Evolutionary conservation across 2,888 invertebrate genomes (phyloP).

Genomic region (Phrixothrix hirtus): DNA sequence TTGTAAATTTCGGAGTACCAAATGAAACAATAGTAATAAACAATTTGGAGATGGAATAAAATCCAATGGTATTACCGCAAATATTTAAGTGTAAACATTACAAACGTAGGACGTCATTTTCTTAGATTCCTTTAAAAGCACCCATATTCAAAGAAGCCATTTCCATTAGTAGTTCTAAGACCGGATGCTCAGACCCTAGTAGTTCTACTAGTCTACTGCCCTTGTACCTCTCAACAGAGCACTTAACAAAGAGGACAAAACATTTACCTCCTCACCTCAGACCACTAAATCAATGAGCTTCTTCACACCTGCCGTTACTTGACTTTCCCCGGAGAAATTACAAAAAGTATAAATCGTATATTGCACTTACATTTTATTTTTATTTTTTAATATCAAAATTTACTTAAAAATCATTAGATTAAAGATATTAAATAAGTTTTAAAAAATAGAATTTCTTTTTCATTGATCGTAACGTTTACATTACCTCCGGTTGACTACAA

Average conservation of each 20-base stretch:
- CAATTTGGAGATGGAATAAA: background rate
- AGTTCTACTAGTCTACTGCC: conserved; percentile 12
- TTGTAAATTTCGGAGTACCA: background rate
- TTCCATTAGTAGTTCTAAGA: conserved; percentile 22
- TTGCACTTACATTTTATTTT: no score
- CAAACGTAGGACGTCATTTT: no score
- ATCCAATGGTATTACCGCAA: no score
- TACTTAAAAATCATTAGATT: no score
- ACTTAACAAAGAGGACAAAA: conserved; percentile 34
- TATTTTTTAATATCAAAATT: no score
- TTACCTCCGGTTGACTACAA: no score
- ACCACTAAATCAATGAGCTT: conserved; percentile 33
- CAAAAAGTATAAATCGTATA: no score
- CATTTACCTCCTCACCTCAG: conserved; percentile 33
- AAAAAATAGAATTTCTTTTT: no score
- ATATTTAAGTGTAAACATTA: no score
- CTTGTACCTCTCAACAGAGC: conserved; percentile 22
- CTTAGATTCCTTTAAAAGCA: conserved; percentile 1
- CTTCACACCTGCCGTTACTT: conserved; percentile 22
- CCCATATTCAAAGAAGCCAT: conserved; percentile 13
- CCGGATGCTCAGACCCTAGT: conserved; percentile 17
- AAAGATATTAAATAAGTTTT: no score
- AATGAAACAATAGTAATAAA: no score
- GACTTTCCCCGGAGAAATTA: conserved; percentile 18
- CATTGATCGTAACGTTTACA: background rate